Percentiles rank a stretch among this genome's conserved stretches.
These are phyloP conservation scores for Pelodytes ibericus DNA, from an alignment of 2,797 vertebrate genomes.

Conservation along the genomic window DNA sequence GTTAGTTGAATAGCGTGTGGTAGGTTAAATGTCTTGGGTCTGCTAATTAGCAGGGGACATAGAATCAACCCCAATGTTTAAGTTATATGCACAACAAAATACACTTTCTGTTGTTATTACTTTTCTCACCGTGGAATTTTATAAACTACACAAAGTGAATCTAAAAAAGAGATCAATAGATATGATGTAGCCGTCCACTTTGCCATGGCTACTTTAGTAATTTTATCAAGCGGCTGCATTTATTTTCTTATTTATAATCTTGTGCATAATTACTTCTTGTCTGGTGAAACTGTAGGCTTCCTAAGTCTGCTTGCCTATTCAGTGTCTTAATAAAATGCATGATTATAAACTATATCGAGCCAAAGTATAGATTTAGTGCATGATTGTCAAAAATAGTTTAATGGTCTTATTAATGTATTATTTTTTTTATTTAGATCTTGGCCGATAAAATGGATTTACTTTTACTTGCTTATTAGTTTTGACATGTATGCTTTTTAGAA, in stretches of 20 bases:
- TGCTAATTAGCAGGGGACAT: too few relatives aligned
- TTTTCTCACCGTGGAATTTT: not conserved
- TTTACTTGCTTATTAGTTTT: conserved; percentile 23
- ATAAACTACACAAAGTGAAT: not conserved
- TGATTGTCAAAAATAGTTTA: not conserved
- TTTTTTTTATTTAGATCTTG: not conserved
- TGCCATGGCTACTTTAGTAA: not conserved
- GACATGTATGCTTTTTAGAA: conserved; percentile 22
- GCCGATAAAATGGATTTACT: conserved; percentile 7
- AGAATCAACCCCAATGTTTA: too few relatives aligned
- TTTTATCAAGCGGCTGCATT: conserved; percentile 9
- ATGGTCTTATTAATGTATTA: conserved; percentile 1
- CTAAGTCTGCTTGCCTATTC: not conserved
- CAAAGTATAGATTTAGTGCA: not conserved
- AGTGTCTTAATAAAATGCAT: not conserved
- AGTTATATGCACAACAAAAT: too few relatives aligned
- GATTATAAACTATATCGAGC: not conserved
- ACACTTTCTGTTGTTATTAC: too few relatives aligned
- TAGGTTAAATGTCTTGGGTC: too few relatives aligned
- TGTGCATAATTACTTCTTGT: not conserved
- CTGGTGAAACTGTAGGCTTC: not conserved
- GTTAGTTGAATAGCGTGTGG: too few relatives aligned
- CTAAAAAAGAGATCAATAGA: conserved; percentile 8
- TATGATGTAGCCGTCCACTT: conserved; percentile 1
- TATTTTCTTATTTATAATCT: conserved; percentile 11